Conservation (phyloP, 92 coral and sea anemone genomes). For the Ricordea florida region DNA sequence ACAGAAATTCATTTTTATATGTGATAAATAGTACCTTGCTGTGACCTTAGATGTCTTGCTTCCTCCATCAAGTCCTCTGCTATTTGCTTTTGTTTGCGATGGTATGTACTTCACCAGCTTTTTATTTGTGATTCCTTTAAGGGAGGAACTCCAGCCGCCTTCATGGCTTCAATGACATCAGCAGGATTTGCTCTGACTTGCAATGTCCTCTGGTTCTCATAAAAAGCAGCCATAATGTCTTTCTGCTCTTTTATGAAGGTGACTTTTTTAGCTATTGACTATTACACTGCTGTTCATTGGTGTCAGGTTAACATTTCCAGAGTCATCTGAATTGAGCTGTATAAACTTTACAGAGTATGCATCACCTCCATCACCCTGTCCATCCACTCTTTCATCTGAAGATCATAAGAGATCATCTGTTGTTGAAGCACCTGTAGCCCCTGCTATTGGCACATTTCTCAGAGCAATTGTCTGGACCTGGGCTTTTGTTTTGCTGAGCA, state of each 20-base stretch:
- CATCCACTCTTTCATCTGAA: neutral
- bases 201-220: constrained; percentile 13
- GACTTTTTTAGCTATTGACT: neutral
- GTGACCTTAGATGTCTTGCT: constrained; percentile 1
- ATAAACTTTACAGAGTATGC: constrained; percentile 1
- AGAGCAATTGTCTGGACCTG: neutral
- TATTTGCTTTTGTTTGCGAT: constrained; percentile 44
- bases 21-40: neutral
- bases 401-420: constrained; percentile 2
- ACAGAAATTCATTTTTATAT: too few species aligned
- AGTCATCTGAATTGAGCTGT: neutral
- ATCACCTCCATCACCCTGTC: neutral
- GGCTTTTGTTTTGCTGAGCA: neutral
- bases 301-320: neutral
- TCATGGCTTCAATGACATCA: constrained; percentile 32
- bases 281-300: neutral
- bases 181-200: constrained; percentile 44
- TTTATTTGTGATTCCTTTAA: constrained; percentile 57
- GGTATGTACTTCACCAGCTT: constrained; percentile 60
- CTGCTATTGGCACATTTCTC: constrained; percentile 7
- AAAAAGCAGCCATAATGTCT: constrained; percentile 35
- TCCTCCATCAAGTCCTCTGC: constrained; percentile 19
- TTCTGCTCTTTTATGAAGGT: constrained; percentile 48
- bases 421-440: constrained; percentile 9
- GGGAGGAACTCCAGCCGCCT: constrained; percentile 18